Base-by-base conservation (phyloP, 2,113 vertebrate species). In the Ramphastos sulfuratus region DNA sequence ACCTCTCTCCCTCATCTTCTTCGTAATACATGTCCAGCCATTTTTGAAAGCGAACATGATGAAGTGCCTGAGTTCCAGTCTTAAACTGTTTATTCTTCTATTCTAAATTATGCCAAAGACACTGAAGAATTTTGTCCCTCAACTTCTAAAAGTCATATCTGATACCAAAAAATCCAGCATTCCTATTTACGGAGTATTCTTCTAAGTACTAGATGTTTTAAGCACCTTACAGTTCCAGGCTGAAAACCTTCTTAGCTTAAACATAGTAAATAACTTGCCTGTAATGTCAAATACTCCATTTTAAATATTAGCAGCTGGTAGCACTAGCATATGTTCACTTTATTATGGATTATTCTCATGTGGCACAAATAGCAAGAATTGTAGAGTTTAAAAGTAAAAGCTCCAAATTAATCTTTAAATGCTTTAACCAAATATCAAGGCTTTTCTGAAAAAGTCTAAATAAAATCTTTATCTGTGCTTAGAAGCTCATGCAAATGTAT, bases 381-480 rank as follows among this genome's bases (percentile, higher is more conserved):
- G 79, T 70, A 82, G 83, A 95, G 65, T 93, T 90, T 93, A 92
- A 90, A 79, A 94, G 92, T 81, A 88, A 95, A 97, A 97, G 92
- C 88, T 96, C 91, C 89, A 95, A 96, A 96, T 98, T 97, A 94
- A 97, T 96, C 96, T 97, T 96, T 89, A 93, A 96, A 95, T 94
- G 91, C 94, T 96, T 94, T 97, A 97, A 97, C 83, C 96, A 96
- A 97, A 97, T 94, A 96, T 94, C 64, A 93, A 94, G 87, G 92
- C 96, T 95, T 97, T 96, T 83, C 83, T 81, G 21, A 82, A 96
- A 42, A 66, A 70, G 66, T 96, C 93, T 95, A 92, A 96, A 90
- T 92, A 90, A 94, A 93, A 87, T 94, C 94, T 96, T 96, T 90
- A 96, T 96, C 96, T 89, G 80, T 90, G 92, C 94, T 97, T 95